Conservation (phyloP, 2,113 vertebrate genomes). For the Dasyurus viverrinus region DNA sequence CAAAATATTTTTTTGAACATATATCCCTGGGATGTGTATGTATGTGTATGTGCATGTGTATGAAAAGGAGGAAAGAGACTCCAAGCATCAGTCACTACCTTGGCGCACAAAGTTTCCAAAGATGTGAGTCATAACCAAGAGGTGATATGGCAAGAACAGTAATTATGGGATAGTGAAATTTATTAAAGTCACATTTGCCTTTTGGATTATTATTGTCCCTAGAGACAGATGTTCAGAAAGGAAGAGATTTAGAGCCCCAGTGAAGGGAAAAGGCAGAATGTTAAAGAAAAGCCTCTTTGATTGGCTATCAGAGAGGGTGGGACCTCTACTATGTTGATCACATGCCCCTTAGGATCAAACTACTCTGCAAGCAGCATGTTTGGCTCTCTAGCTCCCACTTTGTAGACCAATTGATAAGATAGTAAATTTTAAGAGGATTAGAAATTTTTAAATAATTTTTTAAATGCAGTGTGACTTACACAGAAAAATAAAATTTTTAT, state of each 20-base stretch:
- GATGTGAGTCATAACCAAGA: background rate
- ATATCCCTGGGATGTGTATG: background rate
- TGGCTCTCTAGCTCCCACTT: background rate
- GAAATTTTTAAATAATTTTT: slow-evolving; percentile 57
- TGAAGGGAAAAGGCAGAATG: background rate
- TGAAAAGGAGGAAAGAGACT: background rate
- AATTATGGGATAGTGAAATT: background rate
- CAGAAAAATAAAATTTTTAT: slow-evolving; percentile 43
- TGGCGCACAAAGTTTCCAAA: background rate
- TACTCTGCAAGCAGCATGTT: background rate
- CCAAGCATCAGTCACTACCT: background rate
- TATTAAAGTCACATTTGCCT: background rate
- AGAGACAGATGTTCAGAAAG: background rate
- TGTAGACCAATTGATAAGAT: slow-evolving; percentile 35
- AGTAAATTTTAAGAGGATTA: slow-evolving; percentile 58
- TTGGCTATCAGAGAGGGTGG: background rate
- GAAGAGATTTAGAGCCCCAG: background rate
- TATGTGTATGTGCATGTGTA: too few relatives aligned
- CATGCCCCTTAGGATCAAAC: background rate
- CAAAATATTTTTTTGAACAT: background rate
- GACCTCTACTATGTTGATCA: background rate
- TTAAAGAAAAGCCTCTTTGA: background rate
- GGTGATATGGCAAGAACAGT: background rate
- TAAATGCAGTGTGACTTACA: slow-evolving; percentile 18
- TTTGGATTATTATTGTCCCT: background rate